A percentile compares a stretch with the other conserved stretches of the same genome.
phyloP scores from a whole-genome alignment of 1,140 invertebrate genomes.

The Lucilia sericata region DNA sequence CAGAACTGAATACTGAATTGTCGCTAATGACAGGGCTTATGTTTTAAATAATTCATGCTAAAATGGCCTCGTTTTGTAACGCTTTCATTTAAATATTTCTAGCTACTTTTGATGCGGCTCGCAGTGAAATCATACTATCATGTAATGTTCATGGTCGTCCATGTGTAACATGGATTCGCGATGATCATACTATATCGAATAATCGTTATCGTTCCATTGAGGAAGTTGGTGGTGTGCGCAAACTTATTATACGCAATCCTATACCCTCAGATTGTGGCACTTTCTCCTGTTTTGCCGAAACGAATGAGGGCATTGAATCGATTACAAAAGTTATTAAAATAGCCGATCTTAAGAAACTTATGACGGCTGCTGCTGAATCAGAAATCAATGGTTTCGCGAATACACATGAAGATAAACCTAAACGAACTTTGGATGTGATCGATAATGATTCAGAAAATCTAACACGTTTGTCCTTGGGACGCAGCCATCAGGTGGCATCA shows the following conservation, averaged over 20 bases:
- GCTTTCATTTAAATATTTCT: constrained; percentile 51
- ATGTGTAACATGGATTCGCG: constrained; percentile 76
- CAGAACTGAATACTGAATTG: too few species aligned
- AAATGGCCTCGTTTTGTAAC: not conserved
- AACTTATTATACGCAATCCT: constrained; percentile 73
- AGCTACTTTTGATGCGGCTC: constrained; percentile 68
- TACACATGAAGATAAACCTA: not conserved
- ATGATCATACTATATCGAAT: constrained; percentile 70
- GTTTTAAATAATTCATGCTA: not conserved
- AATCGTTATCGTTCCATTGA: constrained; percentile 72
- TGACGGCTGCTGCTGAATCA: constrained; percentile 42
- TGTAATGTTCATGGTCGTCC: constrained; percentile 74
- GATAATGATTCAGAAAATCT: constrained; percentile 45
- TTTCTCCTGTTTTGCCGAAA: constrained; percentile 76
- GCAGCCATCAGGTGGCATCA: constrained; percentile 10
- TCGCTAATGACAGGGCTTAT: too few species aligned
- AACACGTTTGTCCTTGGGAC: constrained; percentile 55
- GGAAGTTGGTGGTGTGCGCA: constrained; percentile 74
- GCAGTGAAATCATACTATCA: constrained; percentile 74
- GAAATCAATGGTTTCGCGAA: not conserved
- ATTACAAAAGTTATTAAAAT: constrained; percentile 58
- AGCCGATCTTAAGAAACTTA: constrained; percentile 58
- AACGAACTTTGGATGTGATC: not conserved
- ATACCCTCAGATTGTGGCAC: constrained; percentile 72
- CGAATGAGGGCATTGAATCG: constrained; percentile 60